Conservation (phyloP, 2,113 vertebrate species). For the Coryphaenoides rupestris region DNA sequence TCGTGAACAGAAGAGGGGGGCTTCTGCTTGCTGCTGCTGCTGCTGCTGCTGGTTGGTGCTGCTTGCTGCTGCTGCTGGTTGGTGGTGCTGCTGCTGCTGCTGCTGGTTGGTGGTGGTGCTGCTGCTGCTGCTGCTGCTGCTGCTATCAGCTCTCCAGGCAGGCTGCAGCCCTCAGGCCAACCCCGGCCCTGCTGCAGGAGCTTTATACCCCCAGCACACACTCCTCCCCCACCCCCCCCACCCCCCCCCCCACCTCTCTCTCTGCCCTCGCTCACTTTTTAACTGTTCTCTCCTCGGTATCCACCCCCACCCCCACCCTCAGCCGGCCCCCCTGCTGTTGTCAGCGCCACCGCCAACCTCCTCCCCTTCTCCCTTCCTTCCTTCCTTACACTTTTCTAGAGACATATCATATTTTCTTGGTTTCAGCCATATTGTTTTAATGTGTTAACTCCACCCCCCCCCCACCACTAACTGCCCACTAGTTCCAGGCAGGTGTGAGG, state of each 20-base stretch:
- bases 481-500: no score
- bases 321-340: neutral
- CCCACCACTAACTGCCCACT: constrained; percentile 13
- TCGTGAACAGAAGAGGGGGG: constrained; percentile 66
- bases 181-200: constrained; percentile 66
- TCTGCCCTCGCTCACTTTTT: constrained; percentile 35
- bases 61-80: no score
- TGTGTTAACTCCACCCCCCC: constrained; percentile 1
- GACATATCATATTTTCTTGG: neutral
- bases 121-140: constrained; percentile 1
- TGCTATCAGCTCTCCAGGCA: constrained; percentile 77
- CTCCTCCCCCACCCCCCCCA: constrained; percentile 38
- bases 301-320: neutral
- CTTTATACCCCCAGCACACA: constrained; percentile 77
- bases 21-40: constrained; percentile 21
- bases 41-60: constrained; percentile 44
- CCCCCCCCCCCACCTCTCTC: constrained; percentile 54
- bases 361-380: neutral
- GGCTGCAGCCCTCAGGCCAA: constrained; percentile 71
- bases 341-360: no score
- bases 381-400: neutral
- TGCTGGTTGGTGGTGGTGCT: no score
- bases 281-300: constrained; percentile 22
- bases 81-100: neutral
- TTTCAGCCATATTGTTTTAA: constrained; percentile 32